Base-by-base conservation (phyloP, 1,140 invertebrate species). In the Liolophura sinensis region DNA sequence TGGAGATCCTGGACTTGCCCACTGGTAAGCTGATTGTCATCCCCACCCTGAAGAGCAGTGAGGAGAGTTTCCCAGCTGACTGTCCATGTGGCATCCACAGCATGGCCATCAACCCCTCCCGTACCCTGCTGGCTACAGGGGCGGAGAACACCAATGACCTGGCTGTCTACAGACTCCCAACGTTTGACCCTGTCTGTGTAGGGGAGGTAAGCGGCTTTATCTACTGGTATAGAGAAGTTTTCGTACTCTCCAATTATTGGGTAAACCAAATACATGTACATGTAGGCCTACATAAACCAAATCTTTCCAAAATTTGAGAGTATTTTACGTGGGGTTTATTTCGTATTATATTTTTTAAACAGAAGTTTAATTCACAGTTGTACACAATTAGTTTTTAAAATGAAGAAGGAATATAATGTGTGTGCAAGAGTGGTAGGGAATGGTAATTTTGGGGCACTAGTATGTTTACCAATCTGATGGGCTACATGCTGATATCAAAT, bases 31-130 rank as follows among this genome's bases (percentile, higher is more conserved):
- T 95, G 78, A 92, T 94, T 79, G 90, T 92, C 72, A 97, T 97
- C 77, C 95, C 94, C 18, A 73, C 75, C 4, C 61, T 84, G 40
- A 76, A 80, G 51, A 81, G 81, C 59, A 82, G 77, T 67, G 70
- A 93, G 90, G 67, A 79, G 57, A 74, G 79, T 73, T 52, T 78
- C 73, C 70, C 81, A 63, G 77, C 77, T 56, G 69, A 85, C 78
- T 66, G 79, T 68, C 80, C 82, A 1, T 85, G 92, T 79, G 96
- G 95, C 16, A 95, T 98, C 74, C 95, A 98, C 87, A 91, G 93
- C 62, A 90, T 98, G 70, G 91, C 95, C 84, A 91, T 97, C 46
- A 98, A 97, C 86, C 95, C 95, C n/a, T 96, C 94, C 40, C 86
- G 89, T 66, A 93, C 92, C 51, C 86, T 97, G 67, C 82, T 98